These are phyloP conservation scores for Eurystomus glaucurus DNA, from an alignment of 2,797 vertebrate genomes.

Conservation along the genomic window DNA sequence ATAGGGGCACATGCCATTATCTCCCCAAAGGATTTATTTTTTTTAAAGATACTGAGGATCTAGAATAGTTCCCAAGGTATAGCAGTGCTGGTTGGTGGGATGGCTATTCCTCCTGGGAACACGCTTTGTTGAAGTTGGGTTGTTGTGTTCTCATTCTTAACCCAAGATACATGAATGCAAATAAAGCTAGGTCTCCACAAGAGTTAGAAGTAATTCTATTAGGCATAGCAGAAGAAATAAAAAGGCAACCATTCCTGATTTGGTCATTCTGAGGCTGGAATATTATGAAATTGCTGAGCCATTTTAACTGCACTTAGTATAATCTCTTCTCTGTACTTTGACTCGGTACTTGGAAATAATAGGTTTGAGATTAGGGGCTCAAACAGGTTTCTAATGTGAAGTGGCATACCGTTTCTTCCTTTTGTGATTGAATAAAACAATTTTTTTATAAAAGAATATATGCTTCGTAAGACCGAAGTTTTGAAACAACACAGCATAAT, in stretches of 20 bases:
- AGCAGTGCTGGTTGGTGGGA: not conserved
- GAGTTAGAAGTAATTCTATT: not conserved
- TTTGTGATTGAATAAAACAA: not conserved
- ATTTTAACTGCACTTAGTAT: not conserved
- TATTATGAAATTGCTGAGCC: not conserved
- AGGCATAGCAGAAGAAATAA: not conserved
- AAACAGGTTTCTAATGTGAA: rapidly evolving
- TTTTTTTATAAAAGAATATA: not conserved
- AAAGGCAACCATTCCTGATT: not conserved
- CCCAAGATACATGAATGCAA: not conserved
- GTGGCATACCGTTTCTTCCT: not conserved
- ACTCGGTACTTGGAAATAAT: not conserved
- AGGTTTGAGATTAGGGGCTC: not conserved
- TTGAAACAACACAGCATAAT: not conserved
- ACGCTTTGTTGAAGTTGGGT: not conserved
- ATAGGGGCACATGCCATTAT: rapidly evolving
- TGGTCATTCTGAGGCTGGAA: not conserved
- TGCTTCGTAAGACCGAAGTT: not conserved
- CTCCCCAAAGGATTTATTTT: not conserved
- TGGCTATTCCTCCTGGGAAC: not conserved
- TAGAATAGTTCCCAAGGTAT: not conserved
- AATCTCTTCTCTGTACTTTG: not conserved
- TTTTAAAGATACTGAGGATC: not conserved
- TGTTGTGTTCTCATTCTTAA: not conserved
- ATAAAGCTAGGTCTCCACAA: not conserved